Evolutionary conservation across 37 sponge, comb jelly and placozoan genomes (phyloP), one percentile per base, ranked within the genome.

Genomic region (Theonella swinhoei): DNA sequence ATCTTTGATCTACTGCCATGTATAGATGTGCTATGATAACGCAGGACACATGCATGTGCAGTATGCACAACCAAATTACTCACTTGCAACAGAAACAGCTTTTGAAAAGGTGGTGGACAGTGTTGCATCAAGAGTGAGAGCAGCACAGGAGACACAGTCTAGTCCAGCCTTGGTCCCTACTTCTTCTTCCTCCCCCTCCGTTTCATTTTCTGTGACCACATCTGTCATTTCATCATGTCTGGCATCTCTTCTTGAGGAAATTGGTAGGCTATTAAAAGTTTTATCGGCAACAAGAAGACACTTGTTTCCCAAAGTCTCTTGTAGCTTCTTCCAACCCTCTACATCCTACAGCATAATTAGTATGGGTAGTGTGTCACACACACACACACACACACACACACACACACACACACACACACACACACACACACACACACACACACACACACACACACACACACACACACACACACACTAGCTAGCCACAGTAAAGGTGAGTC

Each of bases 251-350:
- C n/a, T 1, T 63, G 40, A 25, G 30, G 40, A 29, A 76, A 39
- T 23, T 17, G 64, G 67, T 40, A 64, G 67, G 7, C 40, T 81
- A 33, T 34, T 37, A 37, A 86, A 26, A 4, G 80, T 40, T 17
- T 42, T 26, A 25, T 89, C 89, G 1, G 85, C 80, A 1, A 89
- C 74, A 22, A 89, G n/a, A 20, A 89, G 67, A 73, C 89, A 89
- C 62, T 79, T 83, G 64, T 33, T 66, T 0, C 85, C 80, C 37
- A 89, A 75, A 20, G 38, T 64, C 32, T 78, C 79, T 22, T 1
- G 22, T 4, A 89, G 64, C 58, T 69, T 74, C 66, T 74, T 36
- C 89, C 89, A 89, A 24, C 89, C 83, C 23, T 42, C 38, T 0
- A 73, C 25, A 62, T 89, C 89, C 89, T 83, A 35, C 43, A 42